Base-by-base conservation (phyloP, 1,140 invertebrate species). In the Drosophila mauritiana region DNA sequence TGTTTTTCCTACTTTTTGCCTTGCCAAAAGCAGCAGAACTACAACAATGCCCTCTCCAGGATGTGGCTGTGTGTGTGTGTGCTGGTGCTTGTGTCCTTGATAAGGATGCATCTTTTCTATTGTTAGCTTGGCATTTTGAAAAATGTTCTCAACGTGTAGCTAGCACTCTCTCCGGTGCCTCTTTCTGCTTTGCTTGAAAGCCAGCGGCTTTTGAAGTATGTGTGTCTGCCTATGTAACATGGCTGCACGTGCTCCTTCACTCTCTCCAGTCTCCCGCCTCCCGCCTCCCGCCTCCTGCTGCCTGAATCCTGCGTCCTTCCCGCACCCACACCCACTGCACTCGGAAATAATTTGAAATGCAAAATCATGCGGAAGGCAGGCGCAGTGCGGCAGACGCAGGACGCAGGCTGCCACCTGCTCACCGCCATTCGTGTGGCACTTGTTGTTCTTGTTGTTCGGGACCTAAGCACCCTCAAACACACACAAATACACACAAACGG, bases 61-160 rank as follows among this genome's bases (percentile, higher is more conserved):
- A 39, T 78, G 68, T 78, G 37, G 12, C 11, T 74, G 45, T 57
- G 27, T 53, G 7, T 56, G 56, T 61, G 63, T 27, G 73, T 52
- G 59, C 46, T 48, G 48, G 51, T 63, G 34, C 77, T 73, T 78
- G 70, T 82, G 83, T 74, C 84, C 84, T 89, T 89, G 84, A 89
- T 89, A 84, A 80, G 84, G 84, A 89, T 89, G 84, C 84, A 89
- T 84, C 84, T 84, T 89, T 84, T 89, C 80, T 89, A 90, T 89
- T 89, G 84, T 89, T 89, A 80, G 85, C 64, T 67, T 90, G 85
- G 84, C 84, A 89, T 90, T 89, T 89, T 72, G 69, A 80, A 80
- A 85, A 88, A 88, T 84, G 78, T 80, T 70, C 68, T 57, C 64
- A 43, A 46, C 65, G 43, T 70, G 68, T 40, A 57, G 64, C 68